phyloP scores from a whole-genome alignment of 2,797 vertebrate species.

The Allobates femoralis region DNA sequence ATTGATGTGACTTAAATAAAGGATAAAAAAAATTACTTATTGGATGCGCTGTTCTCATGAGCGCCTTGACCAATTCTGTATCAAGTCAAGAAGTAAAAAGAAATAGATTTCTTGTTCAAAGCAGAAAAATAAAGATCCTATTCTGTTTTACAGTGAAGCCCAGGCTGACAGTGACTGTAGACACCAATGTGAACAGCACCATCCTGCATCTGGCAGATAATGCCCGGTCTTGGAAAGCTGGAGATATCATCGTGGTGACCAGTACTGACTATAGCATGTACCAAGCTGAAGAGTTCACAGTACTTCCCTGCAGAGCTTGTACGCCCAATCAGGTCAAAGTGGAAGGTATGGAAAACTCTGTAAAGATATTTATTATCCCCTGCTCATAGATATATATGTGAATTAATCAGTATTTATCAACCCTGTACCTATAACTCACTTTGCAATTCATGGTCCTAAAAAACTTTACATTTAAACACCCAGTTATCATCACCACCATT shows the following conservation, averaged over 20 bases:
- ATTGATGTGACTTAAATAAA: no score
- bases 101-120: background rate
- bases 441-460: background rate
- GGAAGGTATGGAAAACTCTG: slow-evolving; percentile 77
- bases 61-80: background rate
- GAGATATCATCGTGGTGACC: slow-evolving; percentile 72
- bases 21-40: background rate
- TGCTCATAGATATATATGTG: background rate
- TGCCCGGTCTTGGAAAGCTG: slow-evolving; percentile 70
- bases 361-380: background rate
- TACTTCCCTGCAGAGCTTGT: slow-evolving; percentile 76
- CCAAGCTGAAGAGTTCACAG: slow-evolving; percentile 77
- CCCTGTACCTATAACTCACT: background rate
- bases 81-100: background rate
- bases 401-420: background rate
- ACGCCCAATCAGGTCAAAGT: slow-evolving; percentile 81
- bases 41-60: background rate
- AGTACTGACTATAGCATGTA: slow-evolving; percentile 78
- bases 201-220: slow-evolving; percentile 81
- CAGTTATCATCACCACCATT: background rate
- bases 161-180: slow-evolving; percentile 83
- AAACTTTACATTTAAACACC: no score
- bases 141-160: slow-evolving; percentile 80
- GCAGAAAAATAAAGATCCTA: background rate
- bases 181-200: slow-evolving; percentile 84